A percentile compares a stretch with the other conserved stretches of the same genome.
Evolutionary conservation across 2,888 invertebrate genomes (phyloP).

Genomic region (Trissolcus japonicus): DNA sequence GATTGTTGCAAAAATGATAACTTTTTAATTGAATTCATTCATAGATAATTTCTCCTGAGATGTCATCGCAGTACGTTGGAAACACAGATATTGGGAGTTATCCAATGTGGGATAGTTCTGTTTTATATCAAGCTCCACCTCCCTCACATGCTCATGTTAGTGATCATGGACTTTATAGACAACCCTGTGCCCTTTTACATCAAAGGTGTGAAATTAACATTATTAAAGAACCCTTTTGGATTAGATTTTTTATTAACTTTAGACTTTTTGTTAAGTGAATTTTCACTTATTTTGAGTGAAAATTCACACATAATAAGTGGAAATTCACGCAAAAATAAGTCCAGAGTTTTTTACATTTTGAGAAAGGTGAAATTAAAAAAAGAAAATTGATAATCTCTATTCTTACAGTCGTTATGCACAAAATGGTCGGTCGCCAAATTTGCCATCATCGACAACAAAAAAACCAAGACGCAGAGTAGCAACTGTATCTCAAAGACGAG

Average conservation of each 20-base stretch:
- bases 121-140: slow-evolving; percentile 72
- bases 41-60: slow-evolving; percentile 63
- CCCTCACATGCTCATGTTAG: slow-evolving; percentile 71
- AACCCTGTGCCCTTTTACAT: slow-evolving; percentile 73
- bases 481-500: slow-evolving; percentile 91
- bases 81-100: slow-evolving; percentile 70
- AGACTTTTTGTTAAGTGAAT: too few relatives aligned
- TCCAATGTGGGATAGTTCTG: slow-evolving; percentile 74
- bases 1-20: not conserved
- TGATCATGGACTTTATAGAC: slow-evolving; percentile 72
- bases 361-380: not conserved
- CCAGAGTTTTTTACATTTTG: too few relatives aligned
- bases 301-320: not conserved
- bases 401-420: slow-evolving; percentile 69
- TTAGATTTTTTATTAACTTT: too few relatives aligned
- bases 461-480: slow-evolving; percentile 92
- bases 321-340: not conserved
- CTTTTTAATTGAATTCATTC: not conserved
- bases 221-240: too few relatives aligned
- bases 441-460: slow-evolving; percentile 78
- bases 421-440: slow-evolving; percentile 70
- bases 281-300: too few relatives aligned
- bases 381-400: not conserved
- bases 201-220: slow-evolving; percentile 68
- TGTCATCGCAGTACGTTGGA: slow-evolving; percentile 72